Base-by-base conservation (phyloP, 2,888 invertebrate genomes). In the Gastrophysa polygoni region DNA sequence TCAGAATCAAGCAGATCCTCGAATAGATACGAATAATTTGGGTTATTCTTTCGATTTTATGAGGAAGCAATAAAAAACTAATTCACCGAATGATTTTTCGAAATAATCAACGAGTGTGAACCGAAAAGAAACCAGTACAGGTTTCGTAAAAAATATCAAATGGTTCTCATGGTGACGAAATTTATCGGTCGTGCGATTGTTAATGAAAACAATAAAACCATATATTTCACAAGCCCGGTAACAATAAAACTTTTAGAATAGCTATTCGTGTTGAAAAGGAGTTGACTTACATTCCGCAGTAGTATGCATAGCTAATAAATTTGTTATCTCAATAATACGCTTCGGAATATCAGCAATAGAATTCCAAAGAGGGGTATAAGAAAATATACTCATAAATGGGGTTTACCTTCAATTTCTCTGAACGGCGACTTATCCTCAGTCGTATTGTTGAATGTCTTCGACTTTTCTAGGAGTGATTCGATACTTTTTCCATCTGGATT, bases 391-490 rank as follows among this genome's bases (percentile, higher is more conserved):
- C n/a, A n/a, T 14, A 44, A 46, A 46, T 47, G 46, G 3, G 8
- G 43, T 2, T 21, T 43, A 54, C 54, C 54, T 54, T 54, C 54
- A 21, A 74, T 75, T 81, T 74, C 83, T 82, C 71, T 67, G 5
- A 63, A 65, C 2, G 72, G 73, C 21, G 71, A 72, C 59, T 70
- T 87, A 44, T 73, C 74, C 52, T 87, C 71, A 86, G 86, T 68
- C 59, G 74, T 73, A 32, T 85, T 83, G 71, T 87, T 87, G 63
- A 91, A 80, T 34, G 86, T 85, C 78, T 91, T 91, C 75, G 90
- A 88, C 76, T 92, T 89, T 81, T 93, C 93, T 80, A 93, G 82
- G 54, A 93, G 84, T 73, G 89, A 86, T 80, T 93, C 93, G 73
- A 93, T 84, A 66, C 88, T 85, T 79, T 89, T 89, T 62, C 82